Base-by-base conservation (phyloP, 2,113 vertebrate species). In the Octodon degus region DNA sequence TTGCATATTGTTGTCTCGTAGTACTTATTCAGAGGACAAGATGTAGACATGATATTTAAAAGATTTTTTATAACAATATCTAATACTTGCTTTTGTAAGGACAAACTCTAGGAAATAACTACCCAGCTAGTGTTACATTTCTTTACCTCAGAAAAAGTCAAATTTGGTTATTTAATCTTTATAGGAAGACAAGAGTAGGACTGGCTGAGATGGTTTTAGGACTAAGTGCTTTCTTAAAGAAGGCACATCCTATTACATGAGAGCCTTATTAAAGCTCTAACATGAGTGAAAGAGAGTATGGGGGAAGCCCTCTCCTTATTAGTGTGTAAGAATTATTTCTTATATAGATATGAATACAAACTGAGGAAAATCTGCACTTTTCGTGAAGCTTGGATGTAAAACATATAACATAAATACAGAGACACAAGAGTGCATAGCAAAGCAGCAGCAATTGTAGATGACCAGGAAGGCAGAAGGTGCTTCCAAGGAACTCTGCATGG, bases 61-160 rank as follows among this genome's bases (percentile, higher is more conserved):
- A 86, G 27, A n/a, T 1, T 40, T 90, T 70, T 91, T 60, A 87
- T 53, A 90, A 62, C 30, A 80, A 74, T 72, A 91, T 27, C 37
- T 65, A 86, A 77, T 30, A 30, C 76, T 79, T 88, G 85, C 30
- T 27, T 89, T 89, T 81, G 14, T 76, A 90, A 90, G 8, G 63
- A 55, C 20, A 72, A 92, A 53, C 9, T 7, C 30, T 43, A 50
- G 93, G 65, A 90, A 86, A 47, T 13, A 94, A 86, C 25, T 58
- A 63, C 65, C 60, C 34, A 76, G 55, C 14, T 13, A 40, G 19
- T 25, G 4, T 55, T 91, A 68, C 25, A 62, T 77, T 79, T 58
- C 34, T 81, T 76, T 76, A 58, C 47, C 50, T 91, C 47, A 91
- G 58, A 47, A 65, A 70, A 67, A 72, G 16, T 67, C 14, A 6